phyloP scores from a whole-genome alignment of 2,888 invertebrate genomes.

The Morinoia aosen region DNA sequence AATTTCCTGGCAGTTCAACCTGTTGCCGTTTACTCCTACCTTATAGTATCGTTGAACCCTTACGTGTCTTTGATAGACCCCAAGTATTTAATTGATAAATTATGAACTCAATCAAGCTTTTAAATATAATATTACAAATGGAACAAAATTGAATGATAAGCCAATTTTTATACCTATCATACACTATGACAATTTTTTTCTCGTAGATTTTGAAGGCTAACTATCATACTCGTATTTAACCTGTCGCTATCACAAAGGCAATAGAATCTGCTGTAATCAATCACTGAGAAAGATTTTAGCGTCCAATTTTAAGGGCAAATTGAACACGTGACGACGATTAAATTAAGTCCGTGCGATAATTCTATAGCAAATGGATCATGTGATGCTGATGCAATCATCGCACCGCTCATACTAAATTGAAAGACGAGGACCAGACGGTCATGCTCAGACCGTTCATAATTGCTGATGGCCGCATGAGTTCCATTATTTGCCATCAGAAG shows the following conservation, averaged over 20 bases:
- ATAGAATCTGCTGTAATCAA: not conserved
- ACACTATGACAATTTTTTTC: not conserved
- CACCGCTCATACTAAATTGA: not conserved
- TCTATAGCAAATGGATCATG: not conserved
- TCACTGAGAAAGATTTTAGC: not conserved
- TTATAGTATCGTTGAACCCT: not conserved
- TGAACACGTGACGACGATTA: not conserved
- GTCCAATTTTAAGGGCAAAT: not conserved
- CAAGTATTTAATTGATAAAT: not conserved
- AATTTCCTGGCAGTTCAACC: not conserved
- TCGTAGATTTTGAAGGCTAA: not conserved
- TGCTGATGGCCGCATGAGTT: not conserved
- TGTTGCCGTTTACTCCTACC: not conserved
- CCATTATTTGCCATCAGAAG: not conserved
- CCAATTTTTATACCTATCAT: not conserved
- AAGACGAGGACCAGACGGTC: not conserved
- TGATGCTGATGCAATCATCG: not conserved
- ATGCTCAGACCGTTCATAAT: not conserved
- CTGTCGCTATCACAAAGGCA: not conserved
- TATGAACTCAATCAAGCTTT: not conserved
- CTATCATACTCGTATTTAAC: not conserved
- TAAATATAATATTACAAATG: not conserved
- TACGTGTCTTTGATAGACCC: not conserved
- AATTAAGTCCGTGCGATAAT: not conserved
- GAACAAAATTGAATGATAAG: not conserved